A percentile compares a stretch with the other conserved stretches of the same genome.
These are phyloP conservation scores for Eurystomus glaucurus DNA, from an alignment of 2,797 vertebrate species.

Conservation along the genomic window DNA sequence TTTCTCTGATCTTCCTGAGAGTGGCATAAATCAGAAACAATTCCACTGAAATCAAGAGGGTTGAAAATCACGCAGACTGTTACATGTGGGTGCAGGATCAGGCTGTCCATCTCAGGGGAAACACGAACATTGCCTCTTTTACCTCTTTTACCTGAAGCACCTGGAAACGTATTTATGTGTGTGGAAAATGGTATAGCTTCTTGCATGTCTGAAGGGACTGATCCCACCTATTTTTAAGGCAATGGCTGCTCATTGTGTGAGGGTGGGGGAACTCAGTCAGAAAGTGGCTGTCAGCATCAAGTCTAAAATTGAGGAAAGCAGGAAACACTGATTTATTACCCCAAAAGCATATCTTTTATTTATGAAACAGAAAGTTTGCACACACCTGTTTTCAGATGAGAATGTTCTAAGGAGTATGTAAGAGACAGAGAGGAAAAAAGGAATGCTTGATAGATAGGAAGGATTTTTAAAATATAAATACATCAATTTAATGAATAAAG, in stretches of 20 bases:
- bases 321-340: conserved; percentile 64
- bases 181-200: not conserved
- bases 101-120: not conserved
- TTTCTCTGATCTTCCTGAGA: not conserved
- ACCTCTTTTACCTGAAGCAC: not conserved
- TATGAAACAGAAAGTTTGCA: conserved; percentile 28
- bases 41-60: not conserved
- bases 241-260: not conserved
- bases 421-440: not conserved
- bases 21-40: not conserved
- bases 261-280: conserved; percentile 14
- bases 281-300: conserved; percentile 52
- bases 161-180: not conserved
- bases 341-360: conserved; percentile 13
- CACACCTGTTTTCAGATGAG: not conserved
- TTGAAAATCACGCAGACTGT: not conserved
- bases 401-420: not conserved
- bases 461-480: conserved; percentile 1
- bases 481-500: conserved; percentile 16
- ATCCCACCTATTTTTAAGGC: not conserved
- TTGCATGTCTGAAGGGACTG: conserved; percentile 34
- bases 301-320: conserved; percentile 51
- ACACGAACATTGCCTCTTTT: not conserved
- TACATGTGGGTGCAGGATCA: not conserved
- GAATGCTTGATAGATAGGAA: not conserved